Percentiles rank a stretch among this genome's conserved stretches.
These are phyloP conservation scores for Clistopyga incitator DNA, from an alignment of 2,888 invertebrate species.

Conservation along the genomic window DNA sequence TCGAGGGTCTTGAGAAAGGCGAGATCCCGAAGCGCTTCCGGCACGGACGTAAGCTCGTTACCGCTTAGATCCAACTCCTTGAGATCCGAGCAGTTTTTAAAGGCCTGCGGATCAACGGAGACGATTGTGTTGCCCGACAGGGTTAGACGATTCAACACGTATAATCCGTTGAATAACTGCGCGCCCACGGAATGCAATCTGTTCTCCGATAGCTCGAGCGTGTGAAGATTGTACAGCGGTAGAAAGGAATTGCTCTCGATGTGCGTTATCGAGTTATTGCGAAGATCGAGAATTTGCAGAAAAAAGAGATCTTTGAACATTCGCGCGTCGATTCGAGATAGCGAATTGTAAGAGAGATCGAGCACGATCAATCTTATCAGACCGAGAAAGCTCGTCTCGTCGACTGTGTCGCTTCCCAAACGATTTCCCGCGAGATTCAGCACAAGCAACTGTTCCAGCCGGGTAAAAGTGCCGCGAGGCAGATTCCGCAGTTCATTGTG, in stretches of 20 bases:
- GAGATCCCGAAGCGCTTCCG: slow-evolving; percentile 92
- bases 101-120: slow-evolving; percentile 91
- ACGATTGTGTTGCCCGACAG: slow-evolving; percentile 94
- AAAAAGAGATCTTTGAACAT: slow-evolving; percentile 95
- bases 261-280: slow-evolving; percentile 95
- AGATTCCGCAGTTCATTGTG: slow-evolving; percentile 94
- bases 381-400: slow-evolving; percentile 93
- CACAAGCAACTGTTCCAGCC: slow-evolving; percentile 93
- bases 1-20: slow-evolving; percentile 94
- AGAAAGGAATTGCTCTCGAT: slow-evolving; percentile 95
- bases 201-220: slow-evolving; percentile 95
- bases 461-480: slow-evolving; percentile 93
- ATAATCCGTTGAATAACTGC: slow-evolving; percentile 93
- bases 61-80: slow-evolving; percentile 96
- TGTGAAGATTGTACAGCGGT: slow-evolving; percentile 95
- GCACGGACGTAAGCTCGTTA: slow-evolving; percentile 92
- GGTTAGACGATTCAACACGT: slow-evolving; percentile 93
- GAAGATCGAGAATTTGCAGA: slow-evolving; percentile 93
- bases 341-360: slow-evolving; percentile 93
- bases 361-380: slow-evolving; percentile 93
- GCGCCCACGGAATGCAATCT: slow-evolving; percentile 92
- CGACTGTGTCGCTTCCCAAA: slow-evolving; percentile 93
- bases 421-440: slow-evolving; percentile 94
- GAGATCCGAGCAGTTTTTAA: slow-evolving; percentile 94
- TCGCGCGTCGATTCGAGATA: slow-evolving; percentile 92